Evolutionary conservation across 2,888 invertebrate species (phyloP), one percentile per base, ranked within the genome.

Genomic region (Drosophila anceps): DNA sequence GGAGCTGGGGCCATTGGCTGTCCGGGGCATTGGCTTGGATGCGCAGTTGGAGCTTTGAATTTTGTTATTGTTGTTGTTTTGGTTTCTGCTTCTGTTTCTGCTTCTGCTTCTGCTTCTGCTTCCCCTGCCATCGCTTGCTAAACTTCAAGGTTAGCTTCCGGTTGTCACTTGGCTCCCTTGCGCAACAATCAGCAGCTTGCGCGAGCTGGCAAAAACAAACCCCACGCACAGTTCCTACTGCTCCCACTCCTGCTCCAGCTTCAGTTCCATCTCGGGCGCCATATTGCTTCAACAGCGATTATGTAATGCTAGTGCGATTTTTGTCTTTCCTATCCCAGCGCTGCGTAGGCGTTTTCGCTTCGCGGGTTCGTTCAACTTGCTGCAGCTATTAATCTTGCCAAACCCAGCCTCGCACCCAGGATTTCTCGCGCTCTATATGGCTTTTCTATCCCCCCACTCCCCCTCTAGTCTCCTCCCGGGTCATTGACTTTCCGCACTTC

Each of bases 131-230:
- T 58, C 69, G 48, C 68, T 63, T 51, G 64, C 69, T 46, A 59
- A 77, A 87, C 87, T 81, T 88, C 88, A 88, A 88, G 88, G 88
- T 90, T 87, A 88, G 75, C 81, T 73, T 83, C 77, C 77, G 70
- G 71, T 72, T 68, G 69, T 60, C 69, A 62, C 57, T 68, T 58
- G 64, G 33, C 65, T 62, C 72, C 69, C 75, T 77, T 77, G 79
- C 84, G 46, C 76, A 85, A 78, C 74, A 65, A 62, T 55, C 33
- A 43, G 37, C 67, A 57, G 44, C 74, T 88, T 86, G 84, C 59
- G 84, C 72, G 73, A 79, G 61, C 60, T 57, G 53, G 53, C 60
- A 46, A 62, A 43, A 70, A 54, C 37, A 59, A 60, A 24, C 12
- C 29, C 46, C 24, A 60, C 10, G 7, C 29, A 6, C 44, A 61